Base-by-base conservation (phyloP, 2,797 vertebrate species). In the Scolopax rusticola region DNA sequence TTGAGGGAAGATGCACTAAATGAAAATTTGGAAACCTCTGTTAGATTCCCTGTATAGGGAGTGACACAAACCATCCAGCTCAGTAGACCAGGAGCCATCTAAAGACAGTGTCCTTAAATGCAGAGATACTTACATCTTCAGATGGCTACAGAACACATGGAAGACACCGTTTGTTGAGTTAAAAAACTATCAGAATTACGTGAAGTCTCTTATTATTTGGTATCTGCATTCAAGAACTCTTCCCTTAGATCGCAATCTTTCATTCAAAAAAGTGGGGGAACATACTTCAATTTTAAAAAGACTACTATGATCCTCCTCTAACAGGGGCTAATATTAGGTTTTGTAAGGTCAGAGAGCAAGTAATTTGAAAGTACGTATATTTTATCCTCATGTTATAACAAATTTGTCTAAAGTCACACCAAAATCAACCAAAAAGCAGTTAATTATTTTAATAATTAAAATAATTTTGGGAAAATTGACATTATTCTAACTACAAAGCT, bases 131-230 rank as follows among this genome's bases (percentile, higher is more conserved):
- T 75, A 28, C 1, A 27, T 38, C 15, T 12, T 65, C 16, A 63
- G 38, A 28, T 17, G 30, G 3, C 4, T 56, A 63, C 27, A 57
- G 19, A 90, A 57, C 80, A 48, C 24, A 45, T 0, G 12, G 51
- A 74, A 74, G 12, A 40, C 24, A 14, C 1, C 0, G 1, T 30
- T 30, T 48, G 6, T n/a, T n/a, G n/a, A n/a, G 6, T 47, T 84
- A 24, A 54, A 60, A 8, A 1, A 59, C 40, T 61, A 70, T 51
- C 27, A 74, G n/a, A 73, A 32, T 69, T 10, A 45, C 5, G 3
- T 45, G 1, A 17, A 38, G 18, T 28, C 15, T 85, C 4, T 48
- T 61, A 15, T 20, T 11, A 41, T 41, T 67, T 73, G 11, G 7
- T 32, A 60, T 41, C 21, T 53, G 12, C 14, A 57, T 68, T 56